Base-by-base conservation (phyloP, 2,797 vertebrate species). In the Apogon hyalosoma region DNA sequence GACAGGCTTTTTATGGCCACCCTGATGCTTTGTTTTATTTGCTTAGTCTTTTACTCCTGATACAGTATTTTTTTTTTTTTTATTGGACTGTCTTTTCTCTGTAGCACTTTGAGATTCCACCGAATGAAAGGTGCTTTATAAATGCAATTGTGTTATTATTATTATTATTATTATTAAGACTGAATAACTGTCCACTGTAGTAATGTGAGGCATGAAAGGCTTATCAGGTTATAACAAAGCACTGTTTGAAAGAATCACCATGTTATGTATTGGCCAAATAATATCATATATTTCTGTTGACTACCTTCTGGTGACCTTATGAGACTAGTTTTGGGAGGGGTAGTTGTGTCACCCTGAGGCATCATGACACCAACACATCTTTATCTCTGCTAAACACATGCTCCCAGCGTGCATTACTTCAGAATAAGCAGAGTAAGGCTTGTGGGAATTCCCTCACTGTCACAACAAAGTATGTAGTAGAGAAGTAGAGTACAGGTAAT, bases 341-440 rank as follows among this genome's bases (percentile, higher is more conserved):
- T 84, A 16, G 62, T 21, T 0, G 3, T 73, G 72, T 85, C 70
- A 49, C 67, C 39, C 73, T 59, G 77, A 74, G 67, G 53, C 69
- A 69, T 79, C 57, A 79, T 69, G 46, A 70, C 24, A 52, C 75
- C 73, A 78, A 85, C 68, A 87, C 42, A 0, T 84, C 73, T 87
- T 91, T 92, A 93, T 93, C 92, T 91, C 69, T 65, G 2, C 19
- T 7, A 19, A 89, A 86, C 92, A 93, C 75, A 84, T 62, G 83
- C 49, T 82, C 69, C 36, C 83, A 69, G 52, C 46, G 51, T 62
- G 56, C 75, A 54, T 62, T 57, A 16, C 56, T 28, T 42, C 24
- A 28, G 24, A 28, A 28, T 28, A 28, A 7, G 16, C 39, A 45
- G 56, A 68, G 51, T 53, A 9, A 15, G 62, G 14, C 16, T 75